Base-by-base conservation (phyloP, 1,140 invertebrate genomes). In the Drosophila miranda region DNA sequence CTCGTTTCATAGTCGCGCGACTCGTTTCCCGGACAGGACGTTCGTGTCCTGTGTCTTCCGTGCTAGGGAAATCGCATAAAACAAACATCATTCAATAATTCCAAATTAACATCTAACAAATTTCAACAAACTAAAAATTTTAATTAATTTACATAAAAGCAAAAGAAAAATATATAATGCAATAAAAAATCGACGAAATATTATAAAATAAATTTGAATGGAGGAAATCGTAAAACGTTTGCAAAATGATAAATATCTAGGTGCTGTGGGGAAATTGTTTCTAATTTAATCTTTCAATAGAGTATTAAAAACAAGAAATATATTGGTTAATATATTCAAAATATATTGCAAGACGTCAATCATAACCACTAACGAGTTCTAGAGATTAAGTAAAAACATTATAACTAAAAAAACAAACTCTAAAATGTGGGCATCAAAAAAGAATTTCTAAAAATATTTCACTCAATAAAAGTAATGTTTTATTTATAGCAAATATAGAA, bases 11-110 rank as follows among this genome's bases (percentile, higher is more conserved):
- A 84, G 80, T 83, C 66, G 58, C 73, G 62, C 75, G 52, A 61
- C 61, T 62, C 74, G 82, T 56, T 82, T 66, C 53, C 61, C 58
- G 68, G 82, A 53, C 64, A 87, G 82, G 82, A 86, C 82, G 82
- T 87, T 74, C 64, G 63, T 74, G 78, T 75, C 64, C 81, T 70
- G 80, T 55, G 59, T 59, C 76, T 69, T 77, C 72, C 63, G 77
- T 69, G 45, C 61, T 1, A 50, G 45, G 46, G 16, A 34, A n/a
- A 62, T 13, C 21, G n/a, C n/a, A 42, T 38, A 2, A 7, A n/a
- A 43, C 16, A 46, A 13, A 11, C 48, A 45, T 44, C 8, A 3
- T 8, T 49, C 50, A 54, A 43, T 14, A 19, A 19, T 19, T 19
- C 19, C 19, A 19, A 19, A 19, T 23, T 23, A 3, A 23, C 0